Percentiles rank a stretch among this genome's conserved stretches.
Evolutionary conservation across 2,888 invertebrate genomes (phyloP).

Genomic region (Tricholauxania praeusta): DNA sequence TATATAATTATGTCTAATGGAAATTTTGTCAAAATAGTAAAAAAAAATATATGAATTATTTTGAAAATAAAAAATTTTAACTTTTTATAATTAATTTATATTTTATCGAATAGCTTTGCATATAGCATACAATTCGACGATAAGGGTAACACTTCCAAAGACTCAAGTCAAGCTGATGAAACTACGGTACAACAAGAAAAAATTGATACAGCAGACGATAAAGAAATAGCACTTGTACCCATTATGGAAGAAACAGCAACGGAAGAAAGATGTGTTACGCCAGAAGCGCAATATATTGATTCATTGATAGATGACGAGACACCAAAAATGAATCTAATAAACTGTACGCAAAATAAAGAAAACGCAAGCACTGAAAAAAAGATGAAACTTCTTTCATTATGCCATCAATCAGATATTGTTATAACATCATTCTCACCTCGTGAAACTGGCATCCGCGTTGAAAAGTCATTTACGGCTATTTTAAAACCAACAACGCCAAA

Average conservation of each 20-base stretch:
- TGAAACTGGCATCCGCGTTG: slow-evolving; percentile 56
- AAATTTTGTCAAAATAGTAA: background rate
- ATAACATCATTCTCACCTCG: slow-evolving; percentile 65
- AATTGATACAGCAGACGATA: background rate
- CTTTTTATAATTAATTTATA: slow-evolving; percentile 6
- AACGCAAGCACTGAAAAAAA: slow-evolving; percentile 50
- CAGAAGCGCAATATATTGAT: slow-evolving; percentile 40
- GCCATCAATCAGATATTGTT: slow-evolving; percentile 59
- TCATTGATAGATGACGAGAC: slow-evolving; percentile 42
- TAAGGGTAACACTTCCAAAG: slow-evolving; percentile 57
- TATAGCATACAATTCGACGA: slow-evolving; percentile 62
- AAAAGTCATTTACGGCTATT: slow-evolving; percentile 62
- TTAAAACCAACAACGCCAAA: slow-evolving; percentile 49
- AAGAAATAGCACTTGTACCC: slow-evolving; percentile 7
- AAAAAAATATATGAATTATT: background rate
- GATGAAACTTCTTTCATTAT: slow-evolving; percentile 41
- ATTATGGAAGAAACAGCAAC: slow-evolving; percentile 42
- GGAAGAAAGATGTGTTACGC: slow-evolving; percentile 42
- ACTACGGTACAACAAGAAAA: background rate
- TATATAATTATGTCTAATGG: too few species aligned
- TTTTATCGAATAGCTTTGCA: slow-evolving; percentile 55
- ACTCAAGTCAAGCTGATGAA: slow-evolving; percentile 41
- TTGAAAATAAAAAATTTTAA: slow-evolving; percentile 7
- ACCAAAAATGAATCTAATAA: slow-evolving; percentile 52
- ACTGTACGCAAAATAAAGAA: slow-evolving; percentile 57